Evolutionary conservation across 2,113 vertebrate genomes (phyloP), one percentile per base, ranked within the genome.

Genomic region (Phylloscopus trochilus): DNA sequence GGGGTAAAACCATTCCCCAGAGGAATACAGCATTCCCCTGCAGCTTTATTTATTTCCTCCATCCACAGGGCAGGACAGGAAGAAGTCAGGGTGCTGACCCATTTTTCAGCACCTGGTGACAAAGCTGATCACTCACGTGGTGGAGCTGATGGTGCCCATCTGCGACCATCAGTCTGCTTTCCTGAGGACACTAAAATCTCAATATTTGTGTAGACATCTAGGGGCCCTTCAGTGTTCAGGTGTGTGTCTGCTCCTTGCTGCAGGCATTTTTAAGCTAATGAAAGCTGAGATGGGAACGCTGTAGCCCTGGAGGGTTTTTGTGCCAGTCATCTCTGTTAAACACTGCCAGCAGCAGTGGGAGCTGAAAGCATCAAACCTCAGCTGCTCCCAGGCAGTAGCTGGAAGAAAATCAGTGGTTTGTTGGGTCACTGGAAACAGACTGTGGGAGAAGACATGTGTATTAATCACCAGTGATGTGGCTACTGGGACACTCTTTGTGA

Each of bases 61-160:
- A 0, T 21, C 46, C 1, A 0, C 22, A 62, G 49, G 44, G 15
- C 41, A 81, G 47, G 15, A 4, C 2, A 21, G 20, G 41, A 52
- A 33, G 73, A 67, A 91, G 5, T 41, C 30, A 39, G 21, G 46
- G 21, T n/a, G 41, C 7, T 26, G 73, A 52, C 78, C 19, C 24
- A 4, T 74, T 88, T 62, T 33, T 46, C 79, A 69, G 63, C 37
- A 4, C 3, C 9, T 79, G 3, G 2, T 31, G 58, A 69, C 68
- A 81, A 51, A 86, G n/a, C 21, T 77, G n/a, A 13, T 33, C 7
- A 11, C 20, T 66, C 9, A 1, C 2, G 11, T 28, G 12, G 33
- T 8, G 55, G 19, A 77, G 51, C 62, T 47, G 39, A 46, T 24
- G 62, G 9, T 62, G 33, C 37, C 66, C 47, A 18, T 39, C 46